Base-by-base conservation (phyloP, 2,797 vertebrate genomes). In the Tenualosa ilisha region DNA sequence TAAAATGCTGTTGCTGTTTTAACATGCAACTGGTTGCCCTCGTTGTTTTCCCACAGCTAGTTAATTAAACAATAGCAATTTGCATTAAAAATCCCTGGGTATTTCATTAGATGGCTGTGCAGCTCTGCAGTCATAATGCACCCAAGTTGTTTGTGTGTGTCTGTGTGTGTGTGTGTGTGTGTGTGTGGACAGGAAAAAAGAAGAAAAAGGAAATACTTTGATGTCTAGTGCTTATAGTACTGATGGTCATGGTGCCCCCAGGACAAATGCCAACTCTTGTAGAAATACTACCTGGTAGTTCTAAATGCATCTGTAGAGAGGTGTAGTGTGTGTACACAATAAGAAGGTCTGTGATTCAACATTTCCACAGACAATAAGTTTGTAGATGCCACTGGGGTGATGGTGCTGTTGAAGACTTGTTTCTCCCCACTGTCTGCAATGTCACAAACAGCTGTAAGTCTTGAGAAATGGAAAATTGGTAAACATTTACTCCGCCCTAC, bases 71-170 rank as follows among this genome's bases (percentile, higher is more conserved):
- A 79, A 79, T 46, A 46, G 40, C 40, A 46, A 46, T 79, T 43
- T 79, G 72, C 72, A 79, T 79, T 79, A 79, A 79, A 43, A 79
- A 79, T 79, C 72, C 72, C 72, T 20, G 40, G 72, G 8, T 79
- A 79, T 46, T 79, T 79, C 40, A 79, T 79, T 79, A 79, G 72
- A 20, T 79, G 72, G 72, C 40, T 79, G 43, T 79, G 72, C 40
- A 43, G 26, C 26, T 72, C 65, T 37, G 26, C 26, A 72, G 40
- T 37, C 37, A 46, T 43, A 43, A 13, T 7, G 68, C 15, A 37
- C 37, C 5, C 37, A 22, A 13, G 26, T 20, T 17, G 17, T 56
- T 22, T 56, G 8, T 22, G 17, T 20, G 15, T 56, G 8, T 22
- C 0, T 20, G 15, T 56, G 17, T 51, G 50, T 51, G 50, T 51